Conservation (phyloP, 92 coral and sea anemone genomes). For the Anthopleura xanthogrammica region DNA sequence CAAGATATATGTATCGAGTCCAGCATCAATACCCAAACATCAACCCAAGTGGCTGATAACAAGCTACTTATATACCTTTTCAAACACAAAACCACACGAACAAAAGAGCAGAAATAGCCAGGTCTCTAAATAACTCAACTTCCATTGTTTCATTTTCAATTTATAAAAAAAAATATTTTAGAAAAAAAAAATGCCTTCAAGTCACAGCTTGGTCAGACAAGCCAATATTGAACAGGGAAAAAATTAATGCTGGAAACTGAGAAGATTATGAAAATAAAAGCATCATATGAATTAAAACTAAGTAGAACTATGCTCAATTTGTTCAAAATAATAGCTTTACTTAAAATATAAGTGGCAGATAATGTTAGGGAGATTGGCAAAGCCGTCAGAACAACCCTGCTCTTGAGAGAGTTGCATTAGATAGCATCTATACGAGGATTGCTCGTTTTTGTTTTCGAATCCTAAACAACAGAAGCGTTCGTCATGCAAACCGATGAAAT, state of each 20-base stretch:
- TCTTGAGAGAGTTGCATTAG: background rate
- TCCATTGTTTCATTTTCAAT: background rate
- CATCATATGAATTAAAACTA: background rate
- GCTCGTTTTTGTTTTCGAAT: background rate
- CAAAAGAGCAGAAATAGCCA: background rate
- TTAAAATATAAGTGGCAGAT: background rate
- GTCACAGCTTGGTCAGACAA: background rate
- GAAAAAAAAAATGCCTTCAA: background rate
- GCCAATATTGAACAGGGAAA: background rate
- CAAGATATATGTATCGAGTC: background rate
- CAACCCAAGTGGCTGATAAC: constrained; percentile 3
- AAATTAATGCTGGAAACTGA: background rate
- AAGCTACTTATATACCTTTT: constrained; percentile 1
- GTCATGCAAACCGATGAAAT: background rate
- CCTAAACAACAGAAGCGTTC: background rate
- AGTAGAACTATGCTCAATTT: constrained; percentile 5
- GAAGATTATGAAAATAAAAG: background rate
- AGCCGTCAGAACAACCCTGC: background rate
- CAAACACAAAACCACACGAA: background rate
- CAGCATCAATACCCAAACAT: background rate
- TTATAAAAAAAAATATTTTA: background rate
- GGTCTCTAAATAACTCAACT: background rate
- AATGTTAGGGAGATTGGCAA: background rate
- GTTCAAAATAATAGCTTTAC: background rate
- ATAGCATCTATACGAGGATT: background rate